Evolutionary conservation across 2,888 invertebrate genomes (phyloP).

Genomic region (Macrosiphum euphorbiae): DNA sequence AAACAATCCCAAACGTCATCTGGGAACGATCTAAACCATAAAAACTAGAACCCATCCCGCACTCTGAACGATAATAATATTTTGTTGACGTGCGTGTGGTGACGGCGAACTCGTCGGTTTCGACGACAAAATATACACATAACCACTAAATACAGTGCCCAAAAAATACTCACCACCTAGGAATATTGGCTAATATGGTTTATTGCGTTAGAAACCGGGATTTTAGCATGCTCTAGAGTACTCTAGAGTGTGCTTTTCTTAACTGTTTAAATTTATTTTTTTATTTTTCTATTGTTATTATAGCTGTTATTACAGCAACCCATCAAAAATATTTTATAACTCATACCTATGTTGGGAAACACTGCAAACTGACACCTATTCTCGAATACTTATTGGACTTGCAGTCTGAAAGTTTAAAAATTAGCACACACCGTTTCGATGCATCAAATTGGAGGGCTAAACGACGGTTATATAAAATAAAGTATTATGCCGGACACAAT

Average conservation of each 20-base stretch:
- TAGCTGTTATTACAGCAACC: too few species aligned
- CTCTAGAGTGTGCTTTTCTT: too few species aligned
- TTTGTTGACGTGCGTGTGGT: neutral
- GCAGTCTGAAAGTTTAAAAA: neutral
- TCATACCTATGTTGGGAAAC: too few species aligned
- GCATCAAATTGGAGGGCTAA: neutral
- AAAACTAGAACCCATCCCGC: neutral
- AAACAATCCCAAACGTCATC: conserved; percentile 38
- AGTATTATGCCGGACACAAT: neutral
- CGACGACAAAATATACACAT: neutral
- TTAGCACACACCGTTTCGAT: neutral
- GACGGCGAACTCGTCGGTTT: neutral
- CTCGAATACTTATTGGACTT: neutral
- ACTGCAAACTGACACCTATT: neutral
- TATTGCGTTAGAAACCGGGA: too few species aligned
- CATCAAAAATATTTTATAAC: too few species aligned
- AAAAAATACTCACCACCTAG: neutral
- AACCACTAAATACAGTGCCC: neutral
- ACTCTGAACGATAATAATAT: neutral
- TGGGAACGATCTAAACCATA: conserved; percentile 34
- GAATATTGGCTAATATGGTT: neutral
- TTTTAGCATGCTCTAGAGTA: too few species aligned
- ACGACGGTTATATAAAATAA: neutral
- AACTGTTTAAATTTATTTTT: too few species aligned
- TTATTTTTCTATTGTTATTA: too few species aligned